Evolutionary conservation across 35 echinoderm and acorn worm species (phyloP).

Genomic region (Lytechinus pictus): DNA sequence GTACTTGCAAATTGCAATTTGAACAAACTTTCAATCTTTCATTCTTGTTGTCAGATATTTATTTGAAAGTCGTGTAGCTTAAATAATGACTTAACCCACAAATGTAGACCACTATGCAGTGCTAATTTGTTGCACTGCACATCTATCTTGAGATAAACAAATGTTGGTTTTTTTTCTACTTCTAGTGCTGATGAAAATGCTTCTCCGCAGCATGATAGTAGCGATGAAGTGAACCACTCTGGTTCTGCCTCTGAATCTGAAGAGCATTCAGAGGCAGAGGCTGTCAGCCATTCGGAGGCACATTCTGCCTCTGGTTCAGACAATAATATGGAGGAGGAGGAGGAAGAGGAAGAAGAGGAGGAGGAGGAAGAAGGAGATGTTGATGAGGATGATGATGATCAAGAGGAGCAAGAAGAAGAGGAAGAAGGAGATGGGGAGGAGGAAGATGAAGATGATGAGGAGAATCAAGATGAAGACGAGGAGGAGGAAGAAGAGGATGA

Average conservation of each 20-base stretch:
- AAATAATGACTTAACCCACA: too few species aligned
- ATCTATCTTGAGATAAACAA: too few species aligned
- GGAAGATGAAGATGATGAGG: conserved; percentile 71
- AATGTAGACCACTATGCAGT: too few species aligned
- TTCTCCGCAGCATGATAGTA: conserved; percentile 29
- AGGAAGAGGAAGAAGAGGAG: conserved; percentile 71
- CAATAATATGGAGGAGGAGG: conserved; percentile 57
- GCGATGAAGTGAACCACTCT: conserved; percentile 47
- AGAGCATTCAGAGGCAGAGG: conserved; percentile 59
- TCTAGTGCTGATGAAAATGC: conserved; percentile 49
- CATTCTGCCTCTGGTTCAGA: conserved; percentile 62
- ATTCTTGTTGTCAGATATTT: not conserved
- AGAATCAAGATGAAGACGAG: conserved; percentile 64
- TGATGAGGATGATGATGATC: conserved; percentile 49
- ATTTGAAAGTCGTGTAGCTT: too few species aligned
- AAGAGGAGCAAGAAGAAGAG: conserved; percentile 52
- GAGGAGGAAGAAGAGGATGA: conserved; percentile 77
- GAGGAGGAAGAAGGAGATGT: conserved; percentile 43
- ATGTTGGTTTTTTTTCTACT: not conserved
- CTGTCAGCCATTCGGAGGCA: conserved; percentile 52
- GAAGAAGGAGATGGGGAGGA: conserved; percentile 54
- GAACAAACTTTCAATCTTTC: not conserved
- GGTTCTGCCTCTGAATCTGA: conserved; percentile 58
- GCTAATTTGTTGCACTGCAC: too few species aligned
- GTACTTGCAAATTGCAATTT: not conserved